phyloP scores from a whole-genome alignment of 2,888 invertebrate genomes.

The Euproctis similis region DNA sequence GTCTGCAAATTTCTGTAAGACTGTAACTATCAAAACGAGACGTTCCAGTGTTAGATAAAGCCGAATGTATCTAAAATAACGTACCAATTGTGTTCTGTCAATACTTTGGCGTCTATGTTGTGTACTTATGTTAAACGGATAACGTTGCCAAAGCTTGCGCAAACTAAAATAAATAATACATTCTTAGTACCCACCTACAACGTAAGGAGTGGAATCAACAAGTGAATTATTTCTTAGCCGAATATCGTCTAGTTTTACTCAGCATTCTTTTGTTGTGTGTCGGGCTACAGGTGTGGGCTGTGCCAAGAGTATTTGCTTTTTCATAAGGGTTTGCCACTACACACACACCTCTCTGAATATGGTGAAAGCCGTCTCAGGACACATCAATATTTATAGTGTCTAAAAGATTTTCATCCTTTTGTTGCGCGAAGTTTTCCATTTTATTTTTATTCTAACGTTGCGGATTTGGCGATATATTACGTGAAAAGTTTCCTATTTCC shows the following conservation, averaged over 20 bases:
- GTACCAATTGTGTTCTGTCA: too few species aligned
- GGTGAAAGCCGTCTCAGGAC: conserved; percentile 27
- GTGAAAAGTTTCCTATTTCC: conserved; percentile 11
- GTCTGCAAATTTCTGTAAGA: too few species aligned
- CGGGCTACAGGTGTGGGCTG: conserved; percentile 53
- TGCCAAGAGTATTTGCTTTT: conserved; percentile 44
- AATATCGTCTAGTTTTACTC: conserved; percentile 60
- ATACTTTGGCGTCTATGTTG: too few species aligned
- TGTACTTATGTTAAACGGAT: conserved; percentile 25
- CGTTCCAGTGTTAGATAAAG: too few species aligned
- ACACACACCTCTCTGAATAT: conserved; percentile 22
- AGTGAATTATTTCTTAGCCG: conserved; percentile 65
- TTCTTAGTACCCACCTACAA: conserved; percentile 38
- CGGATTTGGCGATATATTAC: conserved; percentile 15
- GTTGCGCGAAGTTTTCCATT: conserved; percentile 22
- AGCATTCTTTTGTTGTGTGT: conserved; percentile 53
- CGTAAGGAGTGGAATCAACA: conserved; percentile 61
- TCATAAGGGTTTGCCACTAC: conserved; percentile 34
- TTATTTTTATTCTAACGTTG: conserved; percentile 21
- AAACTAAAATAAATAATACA: conserved; percentile 45
- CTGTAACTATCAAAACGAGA: too few species aligned
- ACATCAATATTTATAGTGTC: conserved; percentile 31
- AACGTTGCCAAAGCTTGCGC: conserved; percentile 30
- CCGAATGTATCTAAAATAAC: too few species aligned
- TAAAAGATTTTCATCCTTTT: conserved; percentile 22